phyloP scores from a whole-genome alignment of 2,113 vertebrate genomes.

The Pteropus alecto region DNA sequence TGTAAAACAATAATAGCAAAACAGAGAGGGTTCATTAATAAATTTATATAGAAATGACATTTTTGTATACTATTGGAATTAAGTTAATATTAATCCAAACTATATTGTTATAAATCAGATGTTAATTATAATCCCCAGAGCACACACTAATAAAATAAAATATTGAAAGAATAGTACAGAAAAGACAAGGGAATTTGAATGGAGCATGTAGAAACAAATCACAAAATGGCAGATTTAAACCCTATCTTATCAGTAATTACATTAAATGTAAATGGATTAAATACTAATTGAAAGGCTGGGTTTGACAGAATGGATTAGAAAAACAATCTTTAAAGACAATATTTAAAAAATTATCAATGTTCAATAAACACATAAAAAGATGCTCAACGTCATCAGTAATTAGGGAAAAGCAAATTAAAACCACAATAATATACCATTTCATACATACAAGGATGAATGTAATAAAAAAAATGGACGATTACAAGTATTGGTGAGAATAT shows the following conservation, averaged over 20 bases:
- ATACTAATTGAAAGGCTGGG: not conserved
- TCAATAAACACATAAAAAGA: not conserved
- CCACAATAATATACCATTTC: not conserved
- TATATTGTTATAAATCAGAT: not conserved
- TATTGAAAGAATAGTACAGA: not conserved
- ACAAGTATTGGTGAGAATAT: not conserved
- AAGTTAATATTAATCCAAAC: not conserved
- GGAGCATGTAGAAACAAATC: not conserved
- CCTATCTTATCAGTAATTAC: not conserved
- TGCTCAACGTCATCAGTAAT: not conserved
- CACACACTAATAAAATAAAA: not conserved
- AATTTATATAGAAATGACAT: not conserved
- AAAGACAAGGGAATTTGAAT: not conserved
- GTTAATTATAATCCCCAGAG: not conserved
- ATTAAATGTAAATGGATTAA: not conserved
- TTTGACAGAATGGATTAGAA: not conserved
- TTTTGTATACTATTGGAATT: not conserved
- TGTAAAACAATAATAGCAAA: not conserved
- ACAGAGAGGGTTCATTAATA: not conserved
- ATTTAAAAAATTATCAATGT: not conserved
- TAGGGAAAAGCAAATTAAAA: not conserved
- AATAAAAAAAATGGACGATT: not conserved
- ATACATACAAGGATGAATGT: not conserved
- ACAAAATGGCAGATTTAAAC: not conserved
- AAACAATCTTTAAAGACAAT: not conserved